These are phyloP conservation scores for Zosterops lateralis DNA, from an alignment of 2,113 vertebrate species.

Conservation along the genomic window DNA sequence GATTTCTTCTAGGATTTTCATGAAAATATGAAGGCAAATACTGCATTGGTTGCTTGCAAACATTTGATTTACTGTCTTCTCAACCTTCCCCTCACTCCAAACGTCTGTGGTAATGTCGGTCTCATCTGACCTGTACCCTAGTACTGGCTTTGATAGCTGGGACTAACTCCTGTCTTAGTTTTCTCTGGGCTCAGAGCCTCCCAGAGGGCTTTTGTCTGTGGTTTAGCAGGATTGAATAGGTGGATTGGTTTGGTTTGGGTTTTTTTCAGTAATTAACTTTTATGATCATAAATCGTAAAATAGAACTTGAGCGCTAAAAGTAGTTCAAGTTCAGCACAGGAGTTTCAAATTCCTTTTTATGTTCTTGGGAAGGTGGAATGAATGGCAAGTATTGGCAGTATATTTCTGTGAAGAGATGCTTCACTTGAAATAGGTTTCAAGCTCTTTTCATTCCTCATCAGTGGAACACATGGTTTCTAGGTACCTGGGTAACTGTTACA, in stretches of 20 bases:
- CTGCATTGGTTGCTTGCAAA: background rate
- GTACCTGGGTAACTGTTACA: background rate
- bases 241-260: background rate
- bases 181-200: background rate
- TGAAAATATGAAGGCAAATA: background rate
- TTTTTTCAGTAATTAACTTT: background rate
- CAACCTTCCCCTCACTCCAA: background rate
- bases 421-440: background rate
- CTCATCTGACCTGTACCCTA: background rate
- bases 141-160: background rate
- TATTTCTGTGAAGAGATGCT: background rate
- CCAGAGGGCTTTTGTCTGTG: background rate
- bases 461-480: background rate
- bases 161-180: background rate
- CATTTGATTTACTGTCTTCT: background rate
- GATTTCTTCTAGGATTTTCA: background rate
- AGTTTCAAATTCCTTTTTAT: background rate
- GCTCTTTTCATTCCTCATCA: background rate
- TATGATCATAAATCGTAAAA: background rate
- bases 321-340: background rate
- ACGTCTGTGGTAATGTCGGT: background rate
- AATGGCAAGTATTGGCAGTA: background rate
- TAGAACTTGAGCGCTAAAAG: background rate
- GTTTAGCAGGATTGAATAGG: background rate
- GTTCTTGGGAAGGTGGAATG: background rate